A percentile compares a stretch with the other conserved stretches of the same genome.
Conservation (phyloP, 2,797 vertebrate species). For the Neosalanx taihuensis region DNA sequence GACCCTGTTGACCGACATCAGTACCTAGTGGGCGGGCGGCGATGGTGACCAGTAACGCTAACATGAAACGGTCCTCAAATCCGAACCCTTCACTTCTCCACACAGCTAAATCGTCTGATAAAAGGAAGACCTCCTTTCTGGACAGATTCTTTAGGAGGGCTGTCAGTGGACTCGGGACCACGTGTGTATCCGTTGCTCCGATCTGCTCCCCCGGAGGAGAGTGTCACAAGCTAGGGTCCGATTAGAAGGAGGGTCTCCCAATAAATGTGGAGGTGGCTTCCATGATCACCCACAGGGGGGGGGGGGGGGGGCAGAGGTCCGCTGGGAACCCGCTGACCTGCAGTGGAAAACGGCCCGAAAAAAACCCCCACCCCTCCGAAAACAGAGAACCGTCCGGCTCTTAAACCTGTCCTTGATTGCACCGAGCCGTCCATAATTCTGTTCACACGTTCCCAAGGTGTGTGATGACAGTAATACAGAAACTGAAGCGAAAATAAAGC, state of each 20-base stretch:
- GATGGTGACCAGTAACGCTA: neutral
- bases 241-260: constrained; percentile 64
- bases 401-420: too few relatives aligned
- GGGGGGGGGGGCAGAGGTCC: constrained; percentile 42
- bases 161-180: constrained; percentile 33
- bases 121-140: neutral
- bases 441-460: too few relatives aligned
- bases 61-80: neutral
- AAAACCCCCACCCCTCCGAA: neutral
- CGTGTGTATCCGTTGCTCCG: constrained; percentile 50
- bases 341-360: constrained; percentile 18
- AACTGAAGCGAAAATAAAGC: neutral
- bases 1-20: too few relatives aligned
- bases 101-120: constrained; percentile 9
- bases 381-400: too few relatives aligned
- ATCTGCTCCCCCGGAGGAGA: constrained; percentile 67
- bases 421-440: too few relatives aligned
- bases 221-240: constrained; percentile 57
- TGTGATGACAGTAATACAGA: neutral
- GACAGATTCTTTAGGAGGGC: constrained; percentile 20
- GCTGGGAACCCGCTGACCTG: constrained; percentile 48
- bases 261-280: constrained; percentile 49
- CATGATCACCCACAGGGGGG: constrained; percentile 51
- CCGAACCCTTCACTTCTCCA: neutral
- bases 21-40: too few relatives aligned